A percentile compares a stretch with the other conserved stretches of the same genome.
Evolutionary conservation across 2,888 invertebrate species (phyloP).

Genomic region (Hofmannophila pseudospretella): DNA sequence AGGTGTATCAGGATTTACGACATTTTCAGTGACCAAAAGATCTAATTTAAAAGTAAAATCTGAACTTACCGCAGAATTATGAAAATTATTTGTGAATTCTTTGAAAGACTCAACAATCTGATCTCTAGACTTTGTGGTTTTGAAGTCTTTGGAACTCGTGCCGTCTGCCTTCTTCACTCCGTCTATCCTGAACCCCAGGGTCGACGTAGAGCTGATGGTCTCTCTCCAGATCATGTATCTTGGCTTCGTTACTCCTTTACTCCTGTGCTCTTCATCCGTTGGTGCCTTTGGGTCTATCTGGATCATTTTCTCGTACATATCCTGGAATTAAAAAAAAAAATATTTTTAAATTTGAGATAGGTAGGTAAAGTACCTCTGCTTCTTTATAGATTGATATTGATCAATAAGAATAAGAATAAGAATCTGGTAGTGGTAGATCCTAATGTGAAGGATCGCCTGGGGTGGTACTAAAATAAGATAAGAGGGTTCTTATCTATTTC

Average conservation of each 20-base stretch:
- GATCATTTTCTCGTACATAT: slow-evolving; percentile 99
- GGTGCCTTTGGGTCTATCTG: slow-evolving; percentile 94
- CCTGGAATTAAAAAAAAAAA: slow-evolving; percentile 75
- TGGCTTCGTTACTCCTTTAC: slow-evolving; percentile 96
- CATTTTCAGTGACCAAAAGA: no score
- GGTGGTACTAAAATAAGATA: no score
- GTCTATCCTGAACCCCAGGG: slow-evolving; percentile 97
- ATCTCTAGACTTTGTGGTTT: slow-evolving; percentile 92
- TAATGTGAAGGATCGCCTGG: no score
- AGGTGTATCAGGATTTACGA: no score
- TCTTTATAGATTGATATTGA: no score
- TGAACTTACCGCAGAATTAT: slow-evolving; percentile 85
- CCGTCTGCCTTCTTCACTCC: slow-evolving; percentile 94
- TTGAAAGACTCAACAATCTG: slow-evolving; percentile 88
- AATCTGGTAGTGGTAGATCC: no score
- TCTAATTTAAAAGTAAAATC: no score
- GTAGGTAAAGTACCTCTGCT: background rate
- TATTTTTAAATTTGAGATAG: no score
- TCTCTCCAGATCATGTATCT: slow-evolving; percentile 98
- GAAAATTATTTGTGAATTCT: slow-evolving; percentile 88
- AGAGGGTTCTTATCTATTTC: no score
- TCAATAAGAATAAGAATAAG: no score
- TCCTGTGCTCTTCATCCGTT: slow-evolving; percentile 90
- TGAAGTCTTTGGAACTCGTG: slow-evolving; percentile 95
- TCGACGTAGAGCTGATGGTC: slow-evolving; percentile 97